Evolutionary conservation across 2,888 invertebrate genomes (phyloP).

Genomic region (Calameuta idolon): DNA sequence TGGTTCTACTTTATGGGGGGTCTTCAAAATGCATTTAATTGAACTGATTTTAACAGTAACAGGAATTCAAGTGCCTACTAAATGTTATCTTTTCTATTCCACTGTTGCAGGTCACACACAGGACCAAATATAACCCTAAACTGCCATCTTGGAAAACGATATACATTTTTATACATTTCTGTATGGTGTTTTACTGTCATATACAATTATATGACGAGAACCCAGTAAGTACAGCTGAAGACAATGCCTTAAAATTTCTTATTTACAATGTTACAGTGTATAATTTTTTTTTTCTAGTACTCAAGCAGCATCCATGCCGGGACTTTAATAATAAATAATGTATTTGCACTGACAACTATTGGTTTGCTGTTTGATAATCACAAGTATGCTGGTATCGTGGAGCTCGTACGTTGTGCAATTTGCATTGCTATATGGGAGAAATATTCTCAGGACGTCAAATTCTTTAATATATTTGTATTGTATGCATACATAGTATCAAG

Average conservation of each 20-base stretch:
- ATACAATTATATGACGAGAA: slow-evolving; percentile 74
- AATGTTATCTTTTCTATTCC: slow-evolving; percentile 21
- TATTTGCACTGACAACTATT: slow-evolving; percentile 76
- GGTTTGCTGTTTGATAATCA: slow-evolving; percentile 80
- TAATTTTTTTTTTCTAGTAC: slow-evolving; percentile 69
- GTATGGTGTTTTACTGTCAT: slow-evolving; percentile 75
- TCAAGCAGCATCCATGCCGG: slow-evolving; percentile 73
- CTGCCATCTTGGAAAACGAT: slow-evolving; percentile 77
- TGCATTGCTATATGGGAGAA: slow-evolving; percentile 68
- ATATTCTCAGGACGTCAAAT: slow-evolving; percentile 16
- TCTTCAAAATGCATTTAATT: neutral
- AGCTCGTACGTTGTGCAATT: slow-evolving; percentile 76
- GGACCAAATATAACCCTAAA: slow-evolving; percentile 77
- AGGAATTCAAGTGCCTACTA: neutral
- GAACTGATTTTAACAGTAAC: neutral
- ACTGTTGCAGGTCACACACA: slow-evolving; percentile 70
- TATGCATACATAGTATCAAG: slow-evolving; percentile 39
- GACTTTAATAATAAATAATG: slow-evolving; percentile 74
- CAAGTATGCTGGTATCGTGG: slow-evolving; percentile 73
- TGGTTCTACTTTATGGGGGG: slow-evolving; percentile 20
- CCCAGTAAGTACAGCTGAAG: slow-evolving; percentile 69
- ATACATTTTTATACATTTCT: slow-evolving; percentile 77
- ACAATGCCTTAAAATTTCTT: neutral
- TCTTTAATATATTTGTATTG: slow-evolving; percentile 31
- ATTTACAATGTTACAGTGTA: neutral